Evolutionary conservation across 2,113 vertebrate genomes (phyloP).

Genomic region (Connochaetes taurinus): DNA sequence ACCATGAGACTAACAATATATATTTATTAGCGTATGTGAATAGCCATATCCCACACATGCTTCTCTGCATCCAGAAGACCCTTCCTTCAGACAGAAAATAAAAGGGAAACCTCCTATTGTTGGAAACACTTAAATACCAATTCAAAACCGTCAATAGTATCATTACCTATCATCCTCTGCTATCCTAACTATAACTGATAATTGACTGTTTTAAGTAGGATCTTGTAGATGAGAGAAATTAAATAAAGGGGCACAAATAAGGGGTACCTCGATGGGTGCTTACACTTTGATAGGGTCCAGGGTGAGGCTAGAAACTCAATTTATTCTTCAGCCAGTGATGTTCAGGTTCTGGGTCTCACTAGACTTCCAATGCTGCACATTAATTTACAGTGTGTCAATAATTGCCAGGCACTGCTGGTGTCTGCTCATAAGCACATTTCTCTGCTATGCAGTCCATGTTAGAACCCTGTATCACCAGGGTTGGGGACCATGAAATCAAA

Average conservation of each 20-base stretch:
- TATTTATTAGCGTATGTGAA: background rate
- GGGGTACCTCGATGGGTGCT: background rate
- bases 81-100: background rate
- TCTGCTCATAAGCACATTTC: background rate
- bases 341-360: background rate
- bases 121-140: background rate
- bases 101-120: background rate
- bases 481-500: background rate
- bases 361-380: background rate
- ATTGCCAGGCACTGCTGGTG: background rate
- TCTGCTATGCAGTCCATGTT: background rate
- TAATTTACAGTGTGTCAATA: background rate
- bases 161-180: background rate
- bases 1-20: background rate
- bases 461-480: background rate
- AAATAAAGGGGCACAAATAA: background rate
- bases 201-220: slow-evolving; percentile 23
- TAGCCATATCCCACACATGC: background rate
- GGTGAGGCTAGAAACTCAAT: background rate
- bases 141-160: background rate
- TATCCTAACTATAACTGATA: background rate
- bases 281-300: background rate
- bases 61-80: background rate
- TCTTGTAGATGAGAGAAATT: background rate
- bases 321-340: background rate